These are phyloP conservation scores for Herpetotheres cachinnans DNA, from an alignment of 2,113 vertebrate genomes.

Conservation along the genomic window DNA sequence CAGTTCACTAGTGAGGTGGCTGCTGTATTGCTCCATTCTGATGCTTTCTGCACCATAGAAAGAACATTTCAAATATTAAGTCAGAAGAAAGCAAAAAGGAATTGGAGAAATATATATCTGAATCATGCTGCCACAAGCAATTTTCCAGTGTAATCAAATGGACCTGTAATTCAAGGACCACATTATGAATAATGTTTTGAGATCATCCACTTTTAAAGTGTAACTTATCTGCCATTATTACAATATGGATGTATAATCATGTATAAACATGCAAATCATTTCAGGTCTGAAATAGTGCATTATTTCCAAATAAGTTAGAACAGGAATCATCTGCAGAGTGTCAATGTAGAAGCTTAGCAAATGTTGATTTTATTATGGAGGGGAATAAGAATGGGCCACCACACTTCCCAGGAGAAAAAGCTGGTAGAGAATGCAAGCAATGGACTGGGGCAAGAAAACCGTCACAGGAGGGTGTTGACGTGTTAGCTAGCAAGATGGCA, in stretches of 20 bases:
- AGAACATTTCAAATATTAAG: not conserved
- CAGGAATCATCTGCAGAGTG: not conserved
- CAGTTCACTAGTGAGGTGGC: not conserved
- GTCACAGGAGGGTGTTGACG: not conserved
- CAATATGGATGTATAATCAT: not conserved
- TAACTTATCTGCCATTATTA: not conserved
- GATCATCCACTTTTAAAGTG: not conserved
- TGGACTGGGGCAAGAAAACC: not conserved
- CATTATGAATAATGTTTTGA: not conserved
- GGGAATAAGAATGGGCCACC: not conserved
- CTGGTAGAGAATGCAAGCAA: not conserved
- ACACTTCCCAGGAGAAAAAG: not conserved
- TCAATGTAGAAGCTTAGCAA: not conserved
- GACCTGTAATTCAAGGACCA: not conserved
- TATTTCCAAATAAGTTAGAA: not conserved
- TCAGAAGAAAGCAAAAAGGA: not conserved
- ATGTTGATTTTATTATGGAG: not conserved
- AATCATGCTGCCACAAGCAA: not conserved
- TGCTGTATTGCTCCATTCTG: not conserved
- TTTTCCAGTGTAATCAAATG: not conserved
- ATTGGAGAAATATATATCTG: not conserved
- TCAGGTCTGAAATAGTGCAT: not conserved
- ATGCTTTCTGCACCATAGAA: not conserved
- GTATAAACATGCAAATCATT: not conserved
- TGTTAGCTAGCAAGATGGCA: not conserved